These are phyloP conservation scores for Glaucopsyche alexis DNA, from an alignment of 2,888 invertebrate species.

Conservation along the genomic window DNA sequence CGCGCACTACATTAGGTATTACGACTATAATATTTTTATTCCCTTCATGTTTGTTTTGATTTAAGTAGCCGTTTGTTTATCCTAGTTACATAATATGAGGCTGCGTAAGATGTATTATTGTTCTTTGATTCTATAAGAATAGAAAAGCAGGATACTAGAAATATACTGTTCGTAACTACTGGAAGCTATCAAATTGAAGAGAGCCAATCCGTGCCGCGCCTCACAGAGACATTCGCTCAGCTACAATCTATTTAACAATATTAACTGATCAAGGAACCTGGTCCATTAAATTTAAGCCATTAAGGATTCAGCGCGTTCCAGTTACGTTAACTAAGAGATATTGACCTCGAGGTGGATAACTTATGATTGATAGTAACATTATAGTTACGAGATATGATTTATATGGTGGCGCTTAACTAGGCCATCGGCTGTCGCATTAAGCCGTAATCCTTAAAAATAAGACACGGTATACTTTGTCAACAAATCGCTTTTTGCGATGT, in stretches of 20 bases:
- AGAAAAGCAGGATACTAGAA: too few species aligned
- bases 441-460: conserved; percentile 14
- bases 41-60: neutral
- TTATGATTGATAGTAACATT: conserved; percentile 71
- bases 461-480: conserved; percentile 12
- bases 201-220: neutral
- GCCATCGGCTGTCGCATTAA: conserved; percentile 45
- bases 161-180: neutral
- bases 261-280: conserved; percentile 49
- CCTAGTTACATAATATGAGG: too few species aligned
- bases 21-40: neutral
- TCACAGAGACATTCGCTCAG: conserved; percentile 1
- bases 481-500: conserved; percentile 20
- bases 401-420: conserved; percentile 57
- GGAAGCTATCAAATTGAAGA: neutral
- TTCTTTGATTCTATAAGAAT: too few species aligned
- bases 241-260: conserved; percentile 27
- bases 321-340: conserved; percentile 68
- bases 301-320: conserved; percentile 50
- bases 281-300: conserved; percentile 63
- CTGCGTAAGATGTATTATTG: too few species aligned
- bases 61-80: too few species aligned
- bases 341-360: conserved; percentile 71
- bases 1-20: neutral
- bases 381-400: conserved; percentile 49